phyloP scores from a whole-genome alignment of 2,888 invertebrate species.

The Drosophila flavopinicola region DNA sequence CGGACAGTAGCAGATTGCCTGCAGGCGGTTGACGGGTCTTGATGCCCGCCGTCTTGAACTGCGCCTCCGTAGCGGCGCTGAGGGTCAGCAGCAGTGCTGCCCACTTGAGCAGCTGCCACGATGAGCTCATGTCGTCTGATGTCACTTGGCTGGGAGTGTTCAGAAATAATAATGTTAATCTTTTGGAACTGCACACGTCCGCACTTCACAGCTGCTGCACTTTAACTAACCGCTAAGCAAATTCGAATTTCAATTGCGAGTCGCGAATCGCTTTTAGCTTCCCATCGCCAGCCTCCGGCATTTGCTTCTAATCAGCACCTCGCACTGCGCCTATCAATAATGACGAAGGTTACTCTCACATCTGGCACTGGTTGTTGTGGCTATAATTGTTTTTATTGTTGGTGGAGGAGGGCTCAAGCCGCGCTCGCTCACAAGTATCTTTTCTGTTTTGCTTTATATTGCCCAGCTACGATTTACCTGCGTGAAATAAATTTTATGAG shows the following conservation, averaged over 20 bases:
- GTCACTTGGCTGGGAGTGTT: neutral
- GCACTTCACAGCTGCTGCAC: conserved; percentile 58
- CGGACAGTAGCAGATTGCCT: conserved; percentile 49
- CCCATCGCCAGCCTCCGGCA: conserved; percentile 8
- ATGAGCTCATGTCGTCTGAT: conserved; percentile 60
- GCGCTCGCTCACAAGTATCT: conserved; percentile 3
- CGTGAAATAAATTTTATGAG: conserved; percentile 1
- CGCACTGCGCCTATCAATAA: conserved; percentile 58
- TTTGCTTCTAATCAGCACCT: conserved; percentile 55
- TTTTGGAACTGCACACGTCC: conserved; percentile 50
- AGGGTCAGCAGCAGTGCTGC: conserved; percentile 40
- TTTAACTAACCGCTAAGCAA: conserved; percentile 55
- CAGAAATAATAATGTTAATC: neutral
- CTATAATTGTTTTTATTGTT: conserved; percentile 8
- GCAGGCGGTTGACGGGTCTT: conserved; percentile 77
- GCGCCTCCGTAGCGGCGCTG: conserved; percentile 47
- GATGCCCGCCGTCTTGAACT: conserved; percentile 79
- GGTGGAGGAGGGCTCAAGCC: conserved; percentile 12
- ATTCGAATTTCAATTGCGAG: conserved; percentile 21
- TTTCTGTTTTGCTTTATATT: neutral
- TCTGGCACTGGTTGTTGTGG: conserved; percentile 14
- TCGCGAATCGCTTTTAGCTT: conserved; percentile 37
- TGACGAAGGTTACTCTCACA: conserved; percentile 46
- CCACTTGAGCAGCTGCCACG: conserved; percentile 31
- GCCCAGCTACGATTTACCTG: conserved; percentile 6